Conservation (phyloP, 2,113 vertebrate species). For the Brachypteracias leptosomus region DNA sequence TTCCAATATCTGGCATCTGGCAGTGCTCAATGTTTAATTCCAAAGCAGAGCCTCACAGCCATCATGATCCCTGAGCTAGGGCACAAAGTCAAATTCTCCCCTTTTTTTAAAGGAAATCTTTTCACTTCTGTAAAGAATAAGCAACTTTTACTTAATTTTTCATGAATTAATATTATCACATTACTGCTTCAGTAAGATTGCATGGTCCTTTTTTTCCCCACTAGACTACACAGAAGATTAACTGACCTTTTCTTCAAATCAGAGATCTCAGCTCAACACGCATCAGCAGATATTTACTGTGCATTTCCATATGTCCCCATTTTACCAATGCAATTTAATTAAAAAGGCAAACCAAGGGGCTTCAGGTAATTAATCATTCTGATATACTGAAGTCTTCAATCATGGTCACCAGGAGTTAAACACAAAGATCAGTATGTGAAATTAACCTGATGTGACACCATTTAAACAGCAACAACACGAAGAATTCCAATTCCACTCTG, state of each 20-base stretch:
- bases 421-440: background rate
- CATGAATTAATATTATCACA: constrained; percentile 14
- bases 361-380: background rate
- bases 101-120: constrained; percentile 17
- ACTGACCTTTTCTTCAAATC: background rate
- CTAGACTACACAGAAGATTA: background rate
- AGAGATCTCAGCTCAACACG: background rate
- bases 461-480: background rate
- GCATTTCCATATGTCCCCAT: background rate
- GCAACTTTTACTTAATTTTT: constrained; percentile 49
- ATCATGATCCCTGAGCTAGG: constrained; percentile 15
- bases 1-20: constrained; percentile 73
- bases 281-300: background rate
- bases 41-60: constrained; percentile 64
- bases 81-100: constrained; percentile 51
- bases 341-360: background rate
- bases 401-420: background rate
- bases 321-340: background rate
- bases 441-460: background rate
- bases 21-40: constrained; percentile 71
- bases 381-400: background rate
- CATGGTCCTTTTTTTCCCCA: background rate
- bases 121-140: constrained; percentile 37
- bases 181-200: background rate
- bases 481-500: background rate